These are phyloP conservation scores for Triplophysa siluroides DNA, from an alignment of 2,113 vertebrate genomes.

Conservation along the genomic window DNA sequence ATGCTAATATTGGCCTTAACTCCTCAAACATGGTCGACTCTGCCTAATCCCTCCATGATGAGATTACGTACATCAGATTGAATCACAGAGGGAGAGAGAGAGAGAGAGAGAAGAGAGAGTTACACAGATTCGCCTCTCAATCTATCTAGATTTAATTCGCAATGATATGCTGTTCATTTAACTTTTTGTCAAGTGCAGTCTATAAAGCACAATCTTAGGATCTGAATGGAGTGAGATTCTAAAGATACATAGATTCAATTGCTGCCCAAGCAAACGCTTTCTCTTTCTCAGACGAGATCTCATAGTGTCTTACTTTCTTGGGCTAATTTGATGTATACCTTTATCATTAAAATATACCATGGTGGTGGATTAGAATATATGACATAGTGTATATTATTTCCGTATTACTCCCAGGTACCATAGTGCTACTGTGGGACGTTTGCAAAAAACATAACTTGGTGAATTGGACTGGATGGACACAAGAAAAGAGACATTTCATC, in stretches of 20 bases:
- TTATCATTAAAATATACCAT: too few relatives aligned
- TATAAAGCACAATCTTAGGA: not conserved
- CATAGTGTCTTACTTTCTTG: not conserved
- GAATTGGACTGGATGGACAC: too few relatives aligned
- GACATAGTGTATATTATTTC: too few relatives aligned
- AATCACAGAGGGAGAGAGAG: not conserved
- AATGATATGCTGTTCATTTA: constrained; percentile 7
- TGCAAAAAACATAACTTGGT: too few relatives aligned
- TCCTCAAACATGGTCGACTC: constrained; percentile 35
- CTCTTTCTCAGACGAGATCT: not conserved
- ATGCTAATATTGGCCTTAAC: constrained; percentile 58
- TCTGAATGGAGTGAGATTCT: not conserved
- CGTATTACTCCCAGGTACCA: too few relatives aligned
- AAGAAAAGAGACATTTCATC: not conserved
- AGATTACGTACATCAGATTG: constrained; percentile 37
- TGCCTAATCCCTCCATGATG: constrained; percentile 8
- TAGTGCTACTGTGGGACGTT: too few relatives aligned
- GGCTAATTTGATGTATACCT: not conserved
- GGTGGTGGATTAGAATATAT: too few relatives aligned
- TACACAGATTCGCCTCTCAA: not conserved
- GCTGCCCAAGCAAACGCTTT: not conserved
- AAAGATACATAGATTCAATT: constrained; percentile 8
- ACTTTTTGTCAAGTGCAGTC: not conserved
- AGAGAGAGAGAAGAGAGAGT: not conserved
- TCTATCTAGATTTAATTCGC: constrained; percentile 21